Evolutionary conservation across 2,888 invertebrate species (phyloP).

Genomic region (Stictocephala bisonia): DNA sequence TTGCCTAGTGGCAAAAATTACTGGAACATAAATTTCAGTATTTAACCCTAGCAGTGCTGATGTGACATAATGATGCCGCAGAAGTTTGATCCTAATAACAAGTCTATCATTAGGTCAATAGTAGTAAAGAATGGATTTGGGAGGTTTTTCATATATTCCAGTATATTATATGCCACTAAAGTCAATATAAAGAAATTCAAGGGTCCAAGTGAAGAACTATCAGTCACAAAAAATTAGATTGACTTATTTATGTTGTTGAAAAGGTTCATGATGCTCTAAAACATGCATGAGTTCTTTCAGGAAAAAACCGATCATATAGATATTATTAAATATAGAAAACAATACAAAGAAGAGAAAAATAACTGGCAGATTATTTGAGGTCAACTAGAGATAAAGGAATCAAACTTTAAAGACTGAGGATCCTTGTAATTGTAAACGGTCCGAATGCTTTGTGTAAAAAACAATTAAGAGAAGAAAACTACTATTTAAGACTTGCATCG

Average conservation of each 20-base stretch:
- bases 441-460: constrained; percentile 45
- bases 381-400: constrained; percentile 24
- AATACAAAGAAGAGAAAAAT: constrained; percentile 23
- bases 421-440: constrained; percentile 45
- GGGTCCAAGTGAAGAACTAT: constrained; percentile 9
- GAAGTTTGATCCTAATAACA: too few relatives aligned
- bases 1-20: too few relatives aligned
- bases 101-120: too few relatives aligned
- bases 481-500: constrained; percentile 43
- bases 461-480: constrained; percentile 30
- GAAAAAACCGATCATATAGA: constrained; percentile 24
- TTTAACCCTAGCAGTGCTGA: too few relatives aligned
- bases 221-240: not conserved
- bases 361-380: constrained; percentile 29
- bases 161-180: too few relatives aligned
- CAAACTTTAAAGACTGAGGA: constrained; percentile 20
- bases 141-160: too few relatives aligned
- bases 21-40: too few relatives aligned
- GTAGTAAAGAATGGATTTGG: too few relatives aligned
- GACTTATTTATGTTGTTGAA: not conserved
- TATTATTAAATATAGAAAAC: constrained; percentile 10
- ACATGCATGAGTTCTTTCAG: not conserved
- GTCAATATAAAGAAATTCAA: too few relatives aligned
- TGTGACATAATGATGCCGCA: too few relatives aligned
- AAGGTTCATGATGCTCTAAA: not conserved